phyloP scores from a whole-genome alignment of 1,140 invertebrate species.

The Sitodiplosis mosellana region DNA sequence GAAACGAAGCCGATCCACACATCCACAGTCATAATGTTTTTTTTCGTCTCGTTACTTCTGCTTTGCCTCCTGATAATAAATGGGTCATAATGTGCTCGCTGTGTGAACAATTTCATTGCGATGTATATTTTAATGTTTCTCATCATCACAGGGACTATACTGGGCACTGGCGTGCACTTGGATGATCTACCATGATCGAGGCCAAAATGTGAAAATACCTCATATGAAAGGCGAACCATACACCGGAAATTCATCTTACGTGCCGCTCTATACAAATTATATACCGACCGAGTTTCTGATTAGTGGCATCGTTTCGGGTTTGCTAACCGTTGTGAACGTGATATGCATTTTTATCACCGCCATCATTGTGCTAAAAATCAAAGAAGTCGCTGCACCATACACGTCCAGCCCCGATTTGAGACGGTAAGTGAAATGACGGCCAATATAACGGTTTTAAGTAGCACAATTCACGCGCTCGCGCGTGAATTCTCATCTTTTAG shows the following conservation, averaged over 20 bases:
- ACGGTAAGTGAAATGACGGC: constrained; percentile 26
- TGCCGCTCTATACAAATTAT: constrained; percentile 46
- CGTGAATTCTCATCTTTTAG: too few relatives aligned
- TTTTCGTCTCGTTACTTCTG: too few relatives aligned
- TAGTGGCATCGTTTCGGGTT: constrained; percentile 60
- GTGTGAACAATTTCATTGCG: too few relatives aligned
- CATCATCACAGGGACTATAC: constrained; percentile 40
- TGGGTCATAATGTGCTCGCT: too few relatives aligned
- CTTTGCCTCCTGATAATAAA: too few relatives aligned
- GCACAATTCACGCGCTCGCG: too few relatives aligned
- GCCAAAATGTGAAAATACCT: constrained; percentile 43
- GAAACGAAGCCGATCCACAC: not conserved
- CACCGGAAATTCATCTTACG: constrained; percentile 37
- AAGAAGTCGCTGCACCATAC: constrained; percentile 68
- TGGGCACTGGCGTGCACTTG: constrained; percentile 55
- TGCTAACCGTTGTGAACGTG: constrained; percentile 65
- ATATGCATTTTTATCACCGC: constrained; percentile 69
- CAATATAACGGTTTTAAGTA: too few relatives aligned
- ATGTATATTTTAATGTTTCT: too few relatives aligned
- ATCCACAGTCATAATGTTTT: too few relatives aligned
- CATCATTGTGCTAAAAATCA: constrained; percentile 66
- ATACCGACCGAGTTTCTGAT: constrained; percentile 55
- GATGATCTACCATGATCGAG: constrained; percentile 45
- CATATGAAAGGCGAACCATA: constrained; percentile 47
- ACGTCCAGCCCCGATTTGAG: constrained; percentile 51